Base-by-base conservation (phyloP, 2,888 invertebrate genomes). In the Alcis repandata region DNA sequence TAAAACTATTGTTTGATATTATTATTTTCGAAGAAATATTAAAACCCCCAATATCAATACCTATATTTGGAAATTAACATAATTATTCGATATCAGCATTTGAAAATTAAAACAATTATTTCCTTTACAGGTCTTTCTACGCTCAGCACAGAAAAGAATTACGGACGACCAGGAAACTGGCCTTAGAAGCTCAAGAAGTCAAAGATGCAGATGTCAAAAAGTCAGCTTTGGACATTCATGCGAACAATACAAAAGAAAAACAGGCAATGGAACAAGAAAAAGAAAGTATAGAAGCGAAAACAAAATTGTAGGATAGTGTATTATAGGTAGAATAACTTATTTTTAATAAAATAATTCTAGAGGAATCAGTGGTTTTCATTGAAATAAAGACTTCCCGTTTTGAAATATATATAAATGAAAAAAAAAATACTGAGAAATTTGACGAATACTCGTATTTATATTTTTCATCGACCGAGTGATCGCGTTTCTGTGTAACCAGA, bases 41-140 rank as follows among this genome's bases (percentile, higher is more conserved):
- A n/a, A n/a, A n/a, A n/a, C n/a, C n/a, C n/a, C n/a, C n/a, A n/a
- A n/a, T n/a, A n/a, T n/a, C n/a, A n/a, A n/a, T n/a, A n/a, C n/a
- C n/a, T n/a, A n/a, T n/a, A n/a, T n/a, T n/a, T n/a, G n/a, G n/a
- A n/a, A n/a, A n/a, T n/a, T n/a, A n/a, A n/a, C n/a, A n/a, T n/a
- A n/a, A n/a, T n/a, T n/a, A n/a, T n/a, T n/a, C n/a, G n/a, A n/a
- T n/a, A n/a, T 27, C 2, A 27, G 6, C 3, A 27, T 27, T 0
- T 1, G 6, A 46, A 36, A 3, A n/a, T 1, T 27, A 15, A 45
- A 1, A 20, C n/a, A 20, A 8, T 22, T 27, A 41, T 40, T 51
- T 59, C 62, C 22, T 61, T 83, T 83, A 0, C 84, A 93, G 92
- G 60, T 78, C 75, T 19, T 92, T 92, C 76, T 91, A 83, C 76